Evolutionary conservation across 2,888 invertebrate species (phyloP), one percentile per base, ranked within the genome.

Genomic region (Sphecodes monilicornis): DNA sequence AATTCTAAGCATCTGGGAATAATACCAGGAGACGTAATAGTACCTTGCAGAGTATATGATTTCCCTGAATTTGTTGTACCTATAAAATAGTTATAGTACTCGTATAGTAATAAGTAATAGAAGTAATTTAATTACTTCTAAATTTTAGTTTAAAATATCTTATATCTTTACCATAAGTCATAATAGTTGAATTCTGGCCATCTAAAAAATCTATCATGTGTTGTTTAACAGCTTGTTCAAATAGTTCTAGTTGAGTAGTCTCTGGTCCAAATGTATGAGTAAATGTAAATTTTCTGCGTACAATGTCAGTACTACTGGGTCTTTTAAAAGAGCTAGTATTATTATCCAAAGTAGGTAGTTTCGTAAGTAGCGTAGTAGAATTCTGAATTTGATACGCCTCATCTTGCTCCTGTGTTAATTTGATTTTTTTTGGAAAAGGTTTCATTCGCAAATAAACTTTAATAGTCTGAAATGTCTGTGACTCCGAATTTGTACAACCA

Each of bases 51-150:
- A 0, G 98, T 98, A 91, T 96, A 98, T 0, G 98, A 98, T 94
- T 98, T 98, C 36, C 99, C 99, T 0, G 98, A 98, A 80, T 98
- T 98, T 0, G 98, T 98, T 0, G 98, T 97, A 43, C 99, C 94
- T 94, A 74, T 6, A 78, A 84, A 57, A 77, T 75, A 32, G 36
- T 70, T 57, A 72, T 11, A 26, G n/a, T 41, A 41, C 10, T 39
- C 10, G 10, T 64, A 26, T 66, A 78, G 41, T 50, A 71, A 8
- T 36, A 29, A 41, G 3, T n/a, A n/a, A n/a, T n/a, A n/a, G n/a
- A n/a, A n/a, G n/a, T n/a, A n/a, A n/a, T n/a, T n/a, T n/a, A n/a
- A n/a, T n/a, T n/a, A n/a, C n/a, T n/a, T n/a, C n/a, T n/a, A n/a
- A n/a, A n/a, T n/a, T n/a, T n/a, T n/a, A n/a, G n/a, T n/a, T n/a